Conservation (phyloP, 2,797 vertebrate genomes). For the Tamandua tetradactyla region DNA sequence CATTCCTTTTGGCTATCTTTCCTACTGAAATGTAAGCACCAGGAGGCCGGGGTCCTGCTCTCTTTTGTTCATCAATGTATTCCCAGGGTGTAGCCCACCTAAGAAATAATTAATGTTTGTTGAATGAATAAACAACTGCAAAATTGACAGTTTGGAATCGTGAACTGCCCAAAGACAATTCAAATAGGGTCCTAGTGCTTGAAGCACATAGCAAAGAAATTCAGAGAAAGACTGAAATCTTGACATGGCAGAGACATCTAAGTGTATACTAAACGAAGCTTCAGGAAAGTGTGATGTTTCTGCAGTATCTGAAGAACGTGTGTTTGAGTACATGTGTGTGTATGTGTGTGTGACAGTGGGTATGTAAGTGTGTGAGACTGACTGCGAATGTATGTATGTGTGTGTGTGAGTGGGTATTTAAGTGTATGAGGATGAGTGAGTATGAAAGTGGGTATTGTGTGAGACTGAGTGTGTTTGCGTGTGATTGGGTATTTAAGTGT, state of each 20-base stretch:
- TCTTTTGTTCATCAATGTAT: not conserved
- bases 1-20: not conserved
- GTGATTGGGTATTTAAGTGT: fast-evolving
- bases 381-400: too few relatives aligned
- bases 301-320: not conserved
- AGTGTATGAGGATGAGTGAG: too few relatives aligned
- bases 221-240: too few relatives aligned
- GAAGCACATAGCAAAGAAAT: not conserved
- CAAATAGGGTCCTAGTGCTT: not conserved
- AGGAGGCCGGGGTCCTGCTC: not conserved
- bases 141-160: not conserved
- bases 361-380: too few relatives aligned
- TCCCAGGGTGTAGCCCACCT: not conserved
- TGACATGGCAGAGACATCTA: not conserved
- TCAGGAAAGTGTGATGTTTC: not conserved
- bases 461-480: too few relatives aligned
- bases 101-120: not conserved
- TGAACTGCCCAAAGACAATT: not conserved
- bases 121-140: not conserved
- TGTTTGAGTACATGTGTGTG: too few relatives aligned
- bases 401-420: too few relatives aligned
- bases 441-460: too few relatives aligned
- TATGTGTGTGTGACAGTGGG: not conserved
- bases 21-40: not conserved
- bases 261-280: not conserved